Base-by-base conservation (phyloP, 2,113 vertebrate genomes). In the Syngnathus scovelli region DNA sequence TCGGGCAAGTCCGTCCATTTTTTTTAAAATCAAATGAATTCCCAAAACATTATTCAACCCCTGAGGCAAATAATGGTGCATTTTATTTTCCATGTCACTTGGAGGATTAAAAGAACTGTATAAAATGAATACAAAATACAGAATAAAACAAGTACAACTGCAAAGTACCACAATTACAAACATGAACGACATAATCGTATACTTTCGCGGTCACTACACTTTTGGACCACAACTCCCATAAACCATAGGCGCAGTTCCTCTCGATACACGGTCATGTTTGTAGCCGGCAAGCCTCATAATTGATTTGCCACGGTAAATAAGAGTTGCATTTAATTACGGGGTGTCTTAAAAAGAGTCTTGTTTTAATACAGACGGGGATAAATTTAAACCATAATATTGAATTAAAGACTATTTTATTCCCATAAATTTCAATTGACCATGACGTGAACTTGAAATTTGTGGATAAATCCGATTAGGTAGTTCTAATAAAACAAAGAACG, bases 221-320 rank as follows among this genome's bases (percentile, higher is more conserved):
- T 21, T 2, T 15, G 3, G 56, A 70, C 72, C 70, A 73, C 72
- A 74, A 0, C 18, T 75, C 72, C 72, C 67, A 60, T 70, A 38
- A 76, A 38, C 0, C 63, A 21, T 54, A 5, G 43, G 51, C 4
- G 9, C 5, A 16, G 9, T 55, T 1, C 11, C 8, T 2, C 2
- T 4, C 1, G 39, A 43, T 7, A 48, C 13, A 0, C 19, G 12
- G 1, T 7, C 7, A 51, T 59, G 16, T 19, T 4, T 64, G 62
- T 64, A 66, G 69, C 21, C 44, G 3, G 6, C 49, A 58, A 21
- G 16, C n/a, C 19, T 36, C 23, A 12, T 36, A 27, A 61, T 23
- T 33, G n/a, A 7, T 44, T 60, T n/a, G 19, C 11, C 27, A 36
- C 15, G 6, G n/a, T 46, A 33, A 60, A 46, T 39, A 5, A 0